A percentile compares a stretch with the other conserved stretches of the same genome.
Evolutionary conservation across 2,113 vertebrate genomes (phyloP).

Genomic region (Delphinus delphis): DNA sequence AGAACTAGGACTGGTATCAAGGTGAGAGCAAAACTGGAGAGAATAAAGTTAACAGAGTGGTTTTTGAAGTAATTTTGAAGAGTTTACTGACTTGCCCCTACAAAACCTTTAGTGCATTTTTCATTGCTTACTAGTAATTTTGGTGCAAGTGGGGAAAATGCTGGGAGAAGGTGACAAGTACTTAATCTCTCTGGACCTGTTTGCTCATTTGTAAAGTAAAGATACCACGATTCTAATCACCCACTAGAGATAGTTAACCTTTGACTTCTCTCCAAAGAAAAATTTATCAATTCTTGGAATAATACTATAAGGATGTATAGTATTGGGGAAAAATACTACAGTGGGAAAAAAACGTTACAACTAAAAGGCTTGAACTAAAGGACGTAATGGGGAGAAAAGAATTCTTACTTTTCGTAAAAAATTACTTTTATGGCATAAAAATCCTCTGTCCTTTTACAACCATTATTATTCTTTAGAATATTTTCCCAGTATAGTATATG

Average conservation of each 20-base stretch:
- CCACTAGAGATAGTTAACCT: not conserved
- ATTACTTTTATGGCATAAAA: not conserved
- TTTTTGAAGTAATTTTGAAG: not conserved
- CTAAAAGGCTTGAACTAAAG: not conserved
- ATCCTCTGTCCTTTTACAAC: not conserved
- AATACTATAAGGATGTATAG: not conserved
- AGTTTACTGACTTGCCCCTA: not conserved
- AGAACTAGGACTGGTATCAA: not conserved
- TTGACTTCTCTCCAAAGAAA: not conserved
- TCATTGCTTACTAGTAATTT: not conserved
- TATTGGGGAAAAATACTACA: not conserved
- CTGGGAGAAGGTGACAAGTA: not conserved
- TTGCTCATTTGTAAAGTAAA: not conserved
- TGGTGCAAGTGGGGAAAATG: not conserved
- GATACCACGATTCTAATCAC: not conserved
- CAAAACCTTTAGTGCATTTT: not conserved
- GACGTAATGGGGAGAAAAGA: not conserved
- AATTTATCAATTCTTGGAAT: not conserved
- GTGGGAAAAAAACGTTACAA: not conserved
- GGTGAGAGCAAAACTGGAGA: not conserved
- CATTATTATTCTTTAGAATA: not conserved
- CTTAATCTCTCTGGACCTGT: not conserved
- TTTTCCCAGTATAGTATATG: not conserved
- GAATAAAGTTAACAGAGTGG: not conserved
- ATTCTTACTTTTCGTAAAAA: conserved; percentile 8